phyloP scores from a whole-genome alignment of 2,113 vertebrate species.

The Callithrix jacchus region DNA sequence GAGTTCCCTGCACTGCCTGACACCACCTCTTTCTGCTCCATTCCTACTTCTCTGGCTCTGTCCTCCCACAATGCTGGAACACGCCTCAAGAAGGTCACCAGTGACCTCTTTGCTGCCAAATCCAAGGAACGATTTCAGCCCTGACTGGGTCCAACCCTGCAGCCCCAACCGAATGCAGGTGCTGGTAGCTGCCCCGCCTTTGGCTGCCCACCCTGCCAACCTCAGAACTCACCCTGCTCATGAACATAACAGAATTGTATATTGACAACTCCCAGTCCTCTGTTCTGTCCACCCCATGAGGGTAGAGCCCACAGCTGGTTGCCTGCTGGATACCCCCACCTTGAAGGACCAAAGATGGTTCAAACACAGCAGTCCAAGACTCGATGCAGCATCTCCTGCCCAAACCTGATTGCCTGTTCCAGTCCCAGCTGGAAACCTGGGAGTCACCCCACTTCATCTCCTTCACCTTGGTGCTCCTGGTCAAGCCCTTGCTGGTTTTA shows the following conservation, averaged over 20 bases:
- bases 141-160: not conserved
- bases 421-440: not conserved
- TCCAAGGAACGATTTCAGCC: not conserved
- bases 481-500: not conserved
- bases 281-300: not conserved
- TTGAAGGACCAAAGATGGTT: not conserved
- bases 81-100: not conserved
- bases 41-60: not conserved
- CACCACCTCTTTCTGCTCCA: not conserved
- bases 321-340: not conserved
- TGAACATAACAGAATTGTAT: not conserved
- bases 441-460: not conserved
- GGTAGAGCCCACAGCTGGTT: not conserved
- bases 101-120: not conserved
- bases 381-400: not conserved
- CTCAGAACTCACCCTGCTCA: not conserved
- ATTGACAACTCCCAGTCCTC: not conserved
- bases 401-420: not conserved
- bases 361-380: not conserved
- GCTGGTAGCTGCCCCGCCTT: not conserved
- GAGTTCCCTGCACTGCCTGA: not conserved
- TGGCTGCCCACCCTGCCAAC: not conserved
- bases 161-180: not conserved
- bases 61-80: not conserved
- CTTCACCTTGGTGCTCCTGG: accelerated